Evolutionary conservation across 2,888 invertebrate species (phyloP).

Genomic region (Ypsolopha sequella): DNA sequence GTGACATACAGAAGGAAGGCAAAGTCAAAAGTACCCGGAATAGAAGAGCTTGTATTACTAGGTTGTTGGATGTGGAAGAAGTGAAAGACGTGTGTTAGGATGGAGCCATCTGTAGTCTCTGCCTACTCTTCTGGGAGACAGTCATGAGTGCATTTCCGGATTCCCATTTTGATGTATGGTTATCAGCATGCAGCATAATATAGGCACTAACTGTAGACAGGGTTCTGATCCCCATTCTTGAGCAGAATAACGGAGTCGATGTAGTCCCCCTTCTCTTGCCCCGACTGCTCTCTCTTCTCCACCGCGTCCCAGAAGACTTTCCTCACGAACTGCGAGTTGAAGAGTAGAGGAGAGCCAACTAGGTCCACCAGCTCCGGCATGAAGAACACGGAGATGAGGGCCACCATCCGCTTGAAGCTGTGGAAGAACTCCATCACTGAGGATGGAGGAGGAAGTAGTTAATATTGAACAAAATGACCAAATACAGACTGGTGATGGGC

Average conservation of each 20-base stretch:
- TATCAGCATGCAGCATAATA: too few species aligned
- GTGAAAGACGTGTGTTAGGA: too few species aligned
- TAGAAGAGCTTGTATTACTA: too few species aligned
- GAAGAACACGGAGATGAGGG: constrained; percentile 19
- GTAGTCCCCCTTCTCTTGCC: constrained; percentile 16
- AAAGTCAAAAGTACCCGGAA: too few species aligned
- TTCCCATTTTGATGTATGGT: too few species aligned
- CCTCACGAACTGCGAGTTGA: constrained; percentile 13
- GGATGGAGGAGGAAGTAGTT: not conserved
- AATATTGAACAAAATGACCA: too few species aligned
- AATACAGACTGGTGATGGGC: too few species aligned
- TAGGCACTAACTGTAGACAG: not conserved
- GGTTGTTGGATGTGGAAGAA: too few species aligned
- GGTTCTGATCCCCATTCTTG: not conserved
- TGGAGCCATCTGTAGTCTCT: too few species aligned
- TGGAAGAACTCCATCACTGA: constrained; percentile 17
- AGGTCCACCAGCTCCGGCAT: constrained; percentile 16
- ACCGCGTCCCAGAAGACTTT: constrained; percentile 18
- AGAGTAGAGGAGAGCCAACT: constrained; percentile 15
- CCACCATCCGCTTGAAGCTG: constrained; percentile 19
- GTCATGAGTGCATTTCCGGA: too few species aligned
- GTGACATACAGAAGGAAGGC: too few species aligned
- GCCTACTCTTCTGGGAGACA: too few species aligned
- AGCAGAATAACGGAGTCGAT: constrained; percentile 14
- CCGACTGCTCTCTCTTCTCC: constrained; percentile 14